A percentile compares a stretch with the other conserved stretches of the same genome.
These are phyloP conservation scores for Apis dorsata DNA, from an alignment of 1,140 invertebrate species.

Conservation along the genomic window DNA sequence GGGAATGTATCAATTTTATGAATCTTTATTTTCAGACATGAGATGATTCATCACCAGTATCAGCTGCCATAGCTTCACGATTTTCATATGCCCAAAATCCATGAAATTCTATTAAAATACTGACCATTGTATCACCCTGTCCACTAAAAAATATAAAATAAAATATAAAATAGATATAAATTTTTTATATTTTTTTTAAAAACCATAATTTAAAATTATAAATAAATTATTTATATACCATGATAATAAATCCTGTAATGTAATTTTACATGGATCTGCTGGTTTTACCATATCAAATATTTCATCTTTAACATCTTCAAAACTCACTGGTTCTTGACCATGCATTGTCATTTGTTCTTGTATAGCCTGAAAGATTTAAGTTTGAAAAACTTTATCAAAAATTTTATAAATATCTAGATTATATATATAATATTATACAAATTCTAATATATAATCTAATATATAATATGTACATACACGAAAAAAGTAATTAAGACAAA, in stretches of 20 bases:
- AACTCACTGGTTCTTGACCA: constrained; percentile 91
- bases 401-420: constrained; percentile 11
- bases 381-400: constrained; percentile 15
- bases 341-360: constrained; percentile 93
- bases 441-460: not conserved
- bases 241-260: constrained; percentile 89
- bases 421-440: too few relatives aligned
- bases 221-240: constrained; percentile 73
- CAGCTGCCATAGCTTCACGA: constrained; percentile 88
- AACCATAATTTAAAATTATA: not conserved
- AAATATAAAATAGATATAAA: not conserved
- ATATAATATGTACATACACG: constrained; percentile 81
- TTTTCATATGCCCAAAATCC: constrained; percentile 98
- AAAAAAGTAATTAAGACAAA: constrained; percentile 96
- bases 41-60: constrained; percentile 79
- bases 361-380: constrained; percentile 84
- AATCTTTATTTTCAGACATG: constrained; percentile 71
- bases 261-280: constrained; percentile 90
- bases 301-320: constrained; percentile 97
- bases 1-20: constrained; percentile 37
- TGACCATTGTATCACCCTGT: constrained; percentile 95
- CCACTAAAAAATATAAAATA: constrained; percentile 82
- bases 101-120: constrained; percentile 96
- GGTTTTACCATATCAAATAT: constrained; percentile 99
- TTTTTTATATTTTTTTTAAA: not conserved